phyloP scores from a whole-genome alignment of 2,113 vertebrate genomes.

The Pelmatolapia mariae region DNA sequence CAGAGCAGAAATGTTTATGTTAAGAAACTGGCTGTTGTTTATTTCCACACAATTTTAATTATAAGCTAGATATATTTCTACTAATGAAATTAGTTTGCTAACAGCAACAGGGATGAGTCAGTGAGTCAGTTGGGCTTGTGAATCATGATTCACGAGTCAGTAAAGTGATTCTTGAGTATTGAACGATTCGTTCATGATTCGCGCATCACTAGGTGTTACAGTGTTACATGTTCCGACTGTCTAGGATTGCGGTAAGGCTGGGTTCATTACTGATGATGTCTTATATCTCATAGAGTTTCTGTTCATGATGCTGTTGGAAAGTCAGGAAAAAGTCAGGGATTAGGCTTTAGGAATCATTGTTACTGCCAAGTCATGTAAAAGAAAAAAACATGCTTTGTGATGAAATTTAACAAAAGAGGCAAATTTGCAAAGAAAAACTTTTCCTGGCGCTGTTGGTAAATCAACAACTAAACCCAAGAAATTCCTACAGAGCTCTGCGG shows the following conservation, averaged over 20 bases:
- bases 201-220: background rate
- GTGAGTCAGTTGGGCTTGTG: background rate
- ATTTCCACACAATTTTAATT: background rate
- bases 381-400: background rate
- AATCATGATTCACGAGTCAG: background rate
- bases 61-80: background rate
- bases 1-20: background rate
- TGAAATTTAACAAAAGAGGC: background rate
- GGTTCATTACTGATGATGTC: background rate
- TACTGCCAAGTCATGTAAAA: background rate
- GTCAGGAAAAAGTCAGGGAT: background rate
- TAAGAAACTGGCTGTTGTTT: fast-evolving
- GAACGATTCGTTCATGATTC: background rate
- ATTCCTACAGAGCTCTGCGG: background rate
- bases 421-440: background rate
- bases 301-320: background rate
- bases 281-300: background rate
- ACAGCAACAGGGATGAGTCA: background rate
- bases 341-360: background rate
- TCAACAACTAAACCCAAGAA: background rate
- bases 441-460: background rate
- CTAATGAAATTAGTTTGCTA: background rate
- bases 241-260: background rate
- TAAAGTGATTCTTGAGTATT: background rate
- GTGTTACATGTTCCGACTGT: background rate